A percentile compares a stretch with the other conserved stretches of the same genome.
Evolutionary conservation across 2,888 invertebrate species (phyloP).

Genomic region (Drosophila phalerata): DNA sequence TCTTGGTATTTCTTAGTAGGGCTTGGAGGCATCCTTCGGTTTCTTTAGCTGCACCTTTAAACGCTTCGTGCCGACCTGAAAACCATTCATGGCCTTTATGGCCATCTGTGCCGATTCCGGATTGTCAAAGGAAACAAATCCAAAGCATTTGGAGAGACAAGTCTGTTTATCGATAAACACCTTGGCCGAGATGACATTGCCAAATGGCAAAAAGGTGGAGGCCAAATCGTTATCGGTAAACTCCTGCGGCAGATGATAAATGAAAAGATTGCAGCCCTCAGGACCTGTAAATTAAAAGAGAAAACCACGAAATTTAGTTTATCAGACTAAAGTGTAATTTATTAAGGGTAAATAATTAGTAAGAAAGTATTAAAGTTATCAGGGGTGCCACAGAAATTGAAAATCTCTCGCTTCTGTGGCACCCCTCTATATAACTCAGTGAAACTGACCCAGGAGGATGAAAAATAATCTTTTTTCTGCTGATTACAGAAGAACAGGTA

Average conservation of each 20-base stretch:
- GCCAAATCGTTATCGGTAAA: slow-evolving; percentile 98
- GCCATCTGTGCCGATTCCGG: slow-evolving; percentile 97
- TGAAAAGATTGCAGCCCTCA: slow-evolving; percentile 99
- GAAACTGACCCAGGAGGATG: neutral
- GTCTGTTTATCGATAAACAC: slow-evolving; percentile 99
- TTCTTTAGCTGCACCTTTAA: slow-evolving; percentile 99
- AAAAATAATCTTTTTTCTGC: too few species aligned
- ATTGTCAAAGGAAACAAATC: slow-evolving; percentile 98
- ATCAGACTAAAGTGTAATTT: neutral
- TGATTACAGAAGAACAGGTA: too few species aligned
- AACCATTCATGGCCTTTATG: slow-evolving; percentile 99
- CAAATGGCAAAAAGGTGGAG: slow-evolving; percentile 98
- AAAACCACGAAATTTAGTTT: neutral
- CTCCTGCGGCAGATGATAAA: slow-evolving; percentile 99
- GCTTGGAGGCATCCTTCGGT: slow-evolving; percentile 96
- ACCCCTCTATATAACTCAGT: too few species aligned
- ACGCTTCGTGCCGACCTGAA: slow-evolving; percentile 98
- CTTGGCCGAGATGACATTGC: slow-evolving; percentile 99
- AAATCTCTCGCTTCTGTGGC: too few species aligned
- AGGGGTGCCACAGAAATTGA: too few species aligned
- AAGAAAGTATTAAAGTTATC: neutral
- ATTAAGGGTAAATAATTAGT: neutral
- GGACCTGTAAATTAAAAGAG: slow-evolving; percentile 89
- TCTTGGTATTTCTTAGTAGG: slow-evolving; percentile 88
- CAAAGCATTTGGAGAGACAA: slow-evolving; percentile 99